A percentile compares a stretch with the other conserved stretches of the same genome.
Evolutionary conservation across 2,888 invertebrate genomes (phyloP).

Genomic region (Lasioglossum villosulum): DNA sequence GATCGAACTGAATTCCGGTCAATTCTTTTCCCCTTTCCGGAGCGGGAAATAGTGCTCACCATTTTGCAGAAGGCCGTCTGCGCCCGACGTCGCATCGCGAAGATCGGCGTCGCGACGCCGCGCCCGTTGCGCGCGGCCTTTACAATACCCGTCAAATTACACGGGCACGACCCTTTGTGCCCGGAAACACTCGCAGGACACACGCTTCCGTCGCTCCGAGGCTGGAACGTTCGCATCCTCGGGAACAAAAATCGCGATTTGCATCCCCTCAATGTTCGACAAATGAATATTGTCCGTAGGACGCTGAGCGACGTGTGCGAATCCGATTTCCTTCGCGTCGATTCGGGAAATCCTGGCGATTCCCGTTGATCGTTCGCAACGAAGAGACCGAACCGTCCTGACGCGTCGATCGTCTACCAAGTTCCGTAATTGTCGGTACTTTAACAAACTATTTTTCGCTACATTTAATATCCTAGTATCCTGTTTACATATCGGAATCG

Average conservation of each 20-base stretch:
- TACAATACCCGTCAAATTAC: constrained; percentile 46
- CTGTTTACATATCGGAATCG: constrained; percentile 27
- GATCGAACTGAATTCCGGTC: constrained; percentile 74
- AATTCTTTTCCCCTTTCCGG: constrained; percentile 65
- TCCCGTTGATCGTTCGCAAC: constrained; percentile 47
- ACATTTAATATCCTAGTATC: constrained; percentile 51
- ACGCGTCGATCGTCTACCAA: constrained; percentile 47
- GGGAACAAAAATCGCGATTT: constrained; percentile 52
- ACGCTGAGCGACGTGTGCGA: neutral
- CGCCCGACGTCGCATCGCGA: constrained; percentile 19
- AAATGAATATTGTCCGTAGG: constrained; percentile 37
- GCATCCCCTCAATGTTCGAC: constrained; percentile 48
- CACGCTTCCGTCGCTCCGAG: neutral
- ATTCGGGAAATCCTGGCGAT: constrained; percentile 35
- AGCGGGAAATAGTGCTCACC: constrained; percentile 37
- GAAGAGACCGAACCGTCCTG: neutral
- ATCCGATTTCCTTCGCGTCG: constrained; percentile 34
- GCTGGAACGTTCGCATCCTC: constrained; percentile 26
- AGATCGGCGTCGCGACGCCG: constrained; percentile 33
- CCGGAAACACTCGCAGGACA: constrained; percentile 28
- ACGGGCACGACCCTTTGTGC: constrained; percentile 26
- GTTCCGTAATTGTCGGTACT: constrained; percentile 41
- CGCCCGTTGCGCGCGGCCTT: neutral
- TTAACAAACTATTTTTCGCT: constrained; percentile 43
- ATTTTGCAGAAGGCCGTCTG: constrained; percentile 37